phyloP scores from a whole-genome alignment of 2,797 vertebrate genomes.

The Notolabrus celidotus region DNA sequence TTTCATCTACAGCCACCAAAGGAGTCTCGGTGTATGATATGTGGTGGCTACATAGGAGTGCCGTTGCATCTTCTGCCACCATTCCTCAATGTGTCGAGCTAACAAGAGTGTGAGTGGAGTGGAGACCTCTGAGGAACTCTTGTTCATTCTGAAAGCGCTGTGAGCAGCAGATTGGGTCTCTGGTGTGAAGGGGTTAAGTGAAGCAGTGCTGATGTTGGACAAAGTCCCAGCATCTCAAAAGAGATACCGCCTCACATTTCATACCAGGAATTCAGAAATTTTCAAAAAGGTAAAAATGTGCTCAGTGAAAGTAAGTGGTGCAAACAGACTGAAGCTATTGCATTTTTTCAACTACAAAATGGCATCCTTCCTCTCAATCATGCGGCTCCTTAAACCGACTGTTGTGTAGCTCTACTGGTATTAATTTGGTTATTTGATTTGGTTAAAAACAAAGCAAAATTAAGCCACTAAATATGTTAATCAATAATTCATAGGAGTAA shows the following conservation, averaged over 20 bases:
- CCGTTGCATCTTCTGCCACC: slow-evolving; percentile 45
- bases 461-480: too few species aligned
- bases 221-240: slow-evolving; percentile 18
- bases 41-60: slow-evolving; percentile 37
- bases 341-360: not conserved
- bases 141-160: slow-evolving; percentile 44
- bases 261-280: not conserved
- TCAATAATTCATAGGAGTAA: too few species aligned
- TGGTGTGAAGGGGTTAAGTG: slow-evolving; percentile 41
- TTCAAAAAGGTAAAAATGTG: not conserved
- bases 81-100: slow-evolving; percentile 60
- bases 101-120: slow-evolving; percentile 18
- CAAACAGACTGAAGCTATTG: not conserved
- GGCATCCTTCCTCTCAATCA: too few species aligned
- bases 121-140: slow-evolving; percentile 40
- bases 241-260: not conserved
- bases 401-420: too few species aligned
- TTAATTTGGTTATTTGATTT: too few species aligned
- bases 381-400: too few species aligned
- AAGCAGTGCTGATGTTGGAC: slow-evolving; percentile 14
- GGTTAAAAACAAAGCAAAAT: too few species aligned
- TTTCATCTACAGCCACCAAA: slow-evolving; percentile 68
- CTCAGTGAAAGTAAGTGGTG: not conserved
- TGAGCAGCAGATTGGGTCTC: slow-evolving; percentile 42
- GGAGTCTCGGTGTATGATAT: slow-evolving; percentile 47